Conservation (phyloP, 1,140 invertebrate genomes). For the Drosophila mayri region DNA sequence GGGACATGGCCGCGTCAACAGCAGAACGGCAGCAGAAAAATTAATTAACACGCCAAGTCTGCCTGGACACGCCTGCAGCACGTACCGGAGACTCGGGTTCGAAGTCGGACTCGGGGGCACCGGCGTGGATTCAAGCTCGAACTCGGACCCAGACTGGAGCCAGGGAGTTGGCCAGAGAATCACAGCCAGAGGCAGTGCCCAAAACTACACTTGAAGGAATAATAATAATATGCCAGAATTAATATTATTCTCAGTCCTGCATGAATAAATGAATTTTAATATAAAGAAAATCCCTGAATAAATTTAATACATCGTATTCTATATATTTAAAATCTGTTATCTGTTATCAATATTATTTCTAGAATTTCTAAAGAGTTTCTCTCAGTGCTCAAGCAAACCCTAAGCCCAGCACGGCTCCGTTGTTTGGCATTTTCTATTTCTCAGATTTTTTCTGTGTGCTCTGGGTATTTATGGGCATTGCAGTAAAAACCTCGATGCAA, state of each 20-base stretch:
- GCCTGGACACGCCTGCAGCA: slow-evolving; percentile 58
- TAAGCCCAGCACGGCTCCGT: slow-evolving; percentile 48
- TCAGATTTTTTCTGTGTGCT: slow-evolving; percentile 58
- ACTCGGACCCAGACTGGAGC: slow-evolving; percentile 28
- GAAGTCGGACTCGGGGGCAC: neutral
- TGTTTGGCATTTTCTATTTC: slow-evolving; percentile 64
- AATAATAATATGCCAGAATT: neutral
- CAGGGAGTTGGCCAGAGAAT: slow-evolving; percentile 21
- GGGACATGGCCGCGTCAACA: slow-evolving; percentile 46
- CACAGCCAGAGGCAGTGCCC: slow-evolving; percentile 23
- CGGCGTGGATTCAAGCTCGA: slow-evolving; percentile 9
- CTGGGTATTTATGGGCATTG: slow-evolving; percentile 54
- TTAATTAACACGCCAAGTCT: slow-evolving; percentile 68
- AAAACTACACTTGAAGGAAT: neutral
- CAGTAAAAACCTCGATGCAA: slow-evolving; percentile 56
- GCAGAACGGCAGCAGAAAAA: slow-evolving; percentile 52
- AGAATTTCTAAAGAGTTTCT: neutral
- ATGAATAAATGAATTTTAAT: neutral
- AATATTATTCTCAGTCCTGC: neutral
- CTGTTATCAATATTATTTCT: neutral
- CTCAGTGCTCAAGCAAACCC: slow-evolving; percentile 8
- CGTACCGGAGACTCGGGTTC: slow-evolving; percentile 49
- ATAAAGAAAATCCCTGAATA: neutral
- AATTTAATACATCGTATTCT: neutral
- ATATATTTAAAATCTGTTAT: neutral